phyloP scores from a whole-genome alignment of 2,797 vertebrate species.

The Sphenodon punctatus region DNA sequence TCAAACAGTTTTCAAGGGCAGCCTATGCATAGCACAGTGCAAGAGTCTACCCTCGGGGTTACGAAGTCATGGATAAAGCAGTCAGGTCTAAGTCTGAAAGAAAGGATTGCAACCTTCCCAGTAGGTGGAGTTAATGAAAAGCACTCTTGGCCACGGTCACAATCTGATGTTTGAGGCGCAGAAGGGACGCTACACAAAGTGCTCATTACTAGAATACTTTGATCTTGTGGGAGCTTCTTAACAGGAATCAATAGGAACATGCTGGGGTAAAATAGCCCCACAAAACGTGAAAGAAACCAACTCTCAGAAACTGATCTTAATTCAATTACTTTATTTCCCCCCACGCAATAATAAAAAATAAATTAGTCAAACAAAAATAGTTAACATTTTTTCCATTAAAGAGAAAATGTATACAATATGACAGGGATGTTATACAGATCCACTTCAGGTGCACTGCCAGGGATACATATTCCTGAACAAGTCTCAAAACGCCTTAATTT shows the following conservation, averaged over 20 bases:
- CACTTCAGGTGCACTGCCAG: conserved; percentile 57
- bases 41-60: no score
- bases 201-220: no score
- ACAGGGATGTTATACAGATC: conserved; percentile 59
- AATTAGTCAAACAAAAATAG: conserved; percentile 85
- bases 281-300: neutral
- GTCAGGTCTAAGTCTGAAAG: no score
- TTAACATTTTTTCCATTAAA: conserved; percentile 67
- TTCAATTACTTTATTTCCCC: conserved; percentile 74
- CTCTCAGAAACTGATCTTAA: neutral
- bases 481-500: conserved; percentile 57
- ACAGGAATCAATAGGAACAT: neutral
- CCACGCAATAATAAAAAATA: conserved; percentile 81
- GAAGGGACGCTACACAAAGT: no score
- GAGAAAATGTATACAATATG: conserved; percentile 70
- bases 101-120: no score
- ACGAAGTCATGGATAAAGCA: no score
- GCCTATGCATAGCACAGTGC: no score
- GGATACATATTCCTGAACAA: conserved; percentile 53
- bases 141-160: neutral
- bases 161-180: no score
- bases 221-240: no score
- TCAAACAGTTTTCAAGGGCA: no score
- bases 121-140: no score
- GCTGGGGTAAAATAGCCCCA: neutral